A percentile compares a stretch with the other conserved stretches of the same genome.
Conservation (phyloP, 2,888 invertebrate genomes). For the Drosophila kuntzei region DNA sequence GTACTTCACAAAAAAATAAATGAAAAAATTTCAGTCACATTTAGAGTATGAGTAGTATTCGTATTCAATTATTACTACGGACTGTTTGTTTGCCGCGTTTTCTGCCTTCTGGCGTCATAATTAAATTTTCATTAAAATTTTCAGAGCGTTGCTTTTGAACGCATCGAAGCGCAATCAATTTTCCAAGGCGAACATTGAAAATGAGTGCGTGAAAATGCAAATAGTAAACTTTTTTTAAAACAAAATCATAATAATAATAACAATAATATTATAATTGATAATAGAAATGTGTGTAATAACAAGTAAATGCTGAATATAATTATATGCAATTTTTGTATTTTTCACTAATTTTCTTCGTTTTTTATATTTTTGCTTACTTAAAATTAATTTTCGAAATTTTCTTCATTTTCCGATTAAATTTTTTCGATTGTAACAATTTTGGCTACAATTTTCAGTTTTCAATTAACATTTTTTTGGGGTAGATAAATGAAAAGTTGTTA, state of each 20-base stretch:
- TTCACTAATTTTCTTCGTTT: slow-evolving; percentile 51
- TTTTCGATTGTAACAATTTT: slow-evolving; percentile 10
- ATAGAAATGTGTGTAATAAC: slow-evolving; percentile 54
- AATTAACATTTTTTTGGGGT: slow-evolving; percentile 28
- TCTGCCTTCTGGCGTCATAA: slow-evolving; percentile 37
- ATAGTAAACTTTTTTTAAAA: background rate
- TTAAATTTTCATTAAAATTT: slow-evolving; percentile 56
- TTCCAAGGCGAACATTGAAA: background rate
- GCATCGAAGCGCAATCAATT: slow-evolving; percentile 44
- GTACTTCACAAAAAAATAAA: background rate
- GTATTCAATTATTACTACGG: slow-evolving; percentile 36
- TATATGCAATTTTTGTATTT: slow-evolving; percentile 81
- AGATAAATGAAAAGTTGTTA: slow-evolving; percentile 54
- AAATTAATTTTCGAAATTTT: slow-evolving; percentile 36
- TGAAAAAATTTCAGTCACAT: slow-evolving; percentile 60
- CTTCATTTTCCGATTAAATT: background rate
- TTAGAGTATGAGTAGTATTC: no score
- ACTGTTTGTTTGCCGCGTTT: slow-evolving; percentile 36
- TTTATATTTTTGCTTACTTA: slow-evolving; percentile 41
- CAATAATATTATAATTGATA: slow-evolving; percentile 16
- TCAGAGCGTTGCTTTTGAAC: slow-evolving; percentile 68
- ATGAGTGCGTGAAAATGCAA: slow-evolving; percentile 21
- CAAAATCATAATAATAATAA: slow-evolving; percentile 20
- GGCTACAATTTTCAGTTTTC: slow-evolving; percentile 28
- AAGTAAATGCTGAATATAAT: slow-evolving; percentile 82